Evolutionary conservation across 35 echinoderm and acorn worm genomes (phyloP), one percentile per base, ranked within the genome.

Genomic region (Apostichopus californicus): DNA sequence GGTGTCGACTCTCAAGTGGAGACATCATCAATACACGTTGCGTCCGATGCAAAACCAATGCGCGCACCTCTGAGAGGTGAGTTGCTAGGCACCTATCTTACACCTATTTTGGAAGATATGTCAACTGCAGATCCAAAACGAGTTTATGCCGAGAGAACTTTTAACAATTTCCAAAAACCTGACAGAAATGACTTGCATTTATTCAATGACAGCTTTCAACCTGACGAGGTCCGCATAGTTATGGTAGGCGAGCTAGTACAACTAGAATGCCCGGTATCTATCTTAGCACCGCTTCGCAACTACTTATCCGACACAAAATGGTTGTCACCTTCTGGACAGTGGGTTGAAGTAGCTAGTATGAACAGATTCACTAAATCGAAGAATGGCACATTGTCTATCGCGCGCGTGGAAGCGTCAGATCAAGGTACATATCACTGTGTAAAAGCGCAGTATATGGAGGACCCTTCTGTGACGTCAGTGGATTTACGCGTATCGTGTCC

Each of bases 341-440:
- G 88, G 88, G 77, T 90, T 15, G 17, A 87, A 17, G 54, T 8
- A 7, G 7, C 21, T 18, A 73, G 54, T 28, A 56, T 21, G 17
- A 14, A 10, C 53, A 22, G 88, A 57, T 73, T 54, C 26, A 20
- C 52, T 4, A 28, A 55, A 6, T 54, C 66, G 6, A 46, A 73
- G 7, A 17, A 73, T n/a, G 88, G 88, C 18, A 7, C 12, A n/a
- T 54, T 90, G 5, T 77, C 88, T 6, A 54, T 90, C 5, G 14
- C 5, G 21, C 46, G 73, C 25, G 87, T 94, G 4, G 18, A 57
- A 68, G 5, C 88, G 9, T 81, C 71, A 12, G 87, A 94, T 77
- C 73, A 94, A 46, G 93, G 93, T 18, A 83, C 77, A 8, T 94
- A 94, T 17, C 56, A 88, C 18, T 94, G 93, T 71, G 81, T 94